Base-by-base conservation (phyloP, 1,140 invertebrate genomes). In the Sarcophaga peregrina region DNA sequence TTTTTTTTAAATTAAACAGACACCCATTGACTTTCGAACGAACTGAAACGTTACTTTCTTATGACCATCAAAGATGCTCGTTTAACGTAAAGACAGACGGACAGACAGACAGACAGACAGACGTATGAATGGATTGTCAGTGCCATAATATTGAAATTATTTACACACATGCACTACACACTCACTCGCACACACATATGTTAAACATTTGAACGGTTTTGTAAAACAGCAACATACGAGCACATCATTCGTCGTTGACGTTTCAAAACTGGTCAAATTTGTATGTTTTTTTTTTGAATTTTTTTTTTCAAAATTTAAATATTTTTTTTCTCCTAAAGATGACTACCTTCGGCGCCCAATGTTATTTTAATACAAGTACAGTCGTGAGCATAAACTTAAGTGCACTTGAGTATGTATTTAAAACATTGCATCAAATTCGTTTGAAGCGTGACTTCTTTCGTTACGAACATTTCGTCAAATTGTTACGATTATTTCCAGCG, bases 281-380 rank as follows among this genome's bases (percentile, higher is more conserved):
- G 17, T 58, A 15, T 58, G 15, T 58, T 58, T 13, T 58, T 58
- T 58, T 58, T 58, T 13, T 13, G 15, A 0, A 15, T 58, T 58
- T 58, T 58, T n/a, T 58, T n/a, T 58, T 58, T 58, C 1, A 37
- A 37, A 37, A 37, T 37, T 37, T 37, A 37, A 37, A 37, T 37
- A 2, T 37, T 37, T 37, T 37, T 37, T 37, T 37, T 37, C 25
- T 37, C 1, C 1, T 37, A 37, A 37, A 6, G 8, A 9, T 68
- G n/a, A 20, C 62, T 68, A 68, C 62, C 62, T 68, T 68, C 62
- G 62, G 62, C 62, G 62, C n/a, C 62, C 62, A 68, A 68, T 68
- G 62, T 68, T 68, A 68, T 68, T 68, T 68, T 58, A 58, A 58
- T 58, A 6, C 15, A n/a, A 58, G 4, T 68, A 68, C 62, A 68